These are phyloP conservation scores for Ispidina picta DNA, from an alignment of 2,797 vertebrate species.

Conservation along the genomic window DNA sequence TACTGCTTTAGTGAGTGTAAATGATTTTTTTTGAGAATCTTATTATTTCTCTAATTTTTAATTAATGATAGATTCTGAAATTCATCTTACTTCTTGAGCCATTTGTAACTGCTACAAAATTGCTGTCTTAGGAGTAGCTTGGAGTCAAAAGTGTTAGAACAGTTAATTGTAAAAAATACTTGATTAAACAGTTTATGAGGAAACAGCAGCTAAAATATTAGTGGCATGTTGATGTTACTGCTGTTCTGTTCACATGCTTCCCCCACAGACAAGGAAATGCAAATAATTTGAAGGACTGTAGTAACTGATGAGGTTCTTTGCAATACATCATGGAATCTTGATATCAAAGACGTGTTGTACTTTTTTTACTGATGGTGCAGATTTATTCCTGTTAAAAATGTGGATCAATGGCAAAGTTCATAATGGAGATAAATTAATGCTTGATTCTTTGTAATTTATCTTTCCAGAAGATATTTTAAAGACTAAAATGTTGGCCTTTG, in stretches of 20 bases:
- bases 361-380: not conserved
- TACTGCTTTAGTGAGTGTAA: not conserved
- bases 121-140: not conserved
- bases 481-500: constrained; percentile 84
- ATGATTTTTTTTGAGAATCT: not conserved
- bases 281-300: not conserved
- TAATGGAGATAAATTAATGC: not conserved
- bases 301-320: not conserved
- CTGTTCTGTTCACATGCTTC: not conserved
- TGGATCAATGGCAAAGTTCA: not conserved
- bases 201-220: not conserved
- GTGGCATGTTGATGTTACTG: not conserved
- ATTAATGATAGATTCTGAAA: not conserved
- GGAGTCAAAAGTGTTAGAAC: not conserved
- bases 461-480: constrained; percentile 77
- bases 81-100: not conserved
- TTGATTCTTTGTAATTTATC: not conserved
- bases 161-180: not conserved
- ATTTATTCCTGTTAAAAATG: not conserved
- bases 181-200: not conserved
- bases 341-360: not conserved
- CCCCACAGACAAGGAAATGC: not conserved
- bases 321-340: not conserved
- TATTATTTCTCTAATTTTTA: not conserved
- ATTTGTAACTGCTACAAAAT: not conserved